Base-by-base conservation (phyloP, 1,140 invertebrate species). In the Megalonaias nervosa region DNA sequence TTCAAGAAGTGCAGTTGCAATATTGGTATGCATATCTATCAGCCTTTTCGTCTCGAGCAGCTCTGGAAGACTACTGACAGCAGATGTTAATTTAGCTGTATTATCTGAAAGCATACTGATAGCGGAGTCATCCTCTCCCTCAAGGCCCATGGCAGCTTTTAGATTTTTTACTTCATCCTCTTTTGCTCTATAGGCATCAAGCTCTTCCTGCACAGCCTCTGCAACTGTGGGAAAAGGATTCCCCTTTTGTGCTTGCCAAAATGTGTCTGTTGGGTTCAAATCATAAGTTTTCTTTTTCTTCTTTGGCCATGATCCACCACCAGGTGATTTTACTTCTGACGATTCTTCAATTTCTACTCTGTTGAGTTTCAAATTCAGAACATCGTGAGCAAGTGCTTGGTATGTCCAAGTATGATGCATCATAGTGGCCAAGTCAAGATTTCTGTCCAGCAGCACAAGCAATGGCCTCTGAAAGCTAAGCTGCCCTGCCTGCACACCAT, bases 371-470 rank as follows among this genome's bases (percentile, higher is more conserved):
- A 99, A 92, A 86, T 99, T 96, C 83, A 99, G 89, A 1, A 99
- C 95, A 93, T 99, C 98, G 91, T 99, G 98, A 56, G 96, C 95
- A 71, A 99, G 89, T 16, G 98, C 98, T 70, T 90, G 89, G 91
- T 99, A 99, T 1, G 98, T 99, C 99, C 99, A 99, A 6, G 98
- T 99, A 91, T 99, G 99, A 93, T 99, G 97, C 76, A 99, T 91
- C 59, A 97, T 97, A 21, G 98, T 99, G 1, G 98, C 97, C 93
- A 99, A 95, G 91, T 99, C 98, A 75, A 99, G 93, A 91, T 96
- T 98, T 76, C 99, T 92, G 91, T 99, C 99, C 65, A 99, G 92
- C 77, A 99, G 92, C 70, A 99, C 95, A 16, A 99, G 91, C 73
- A 99, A 91, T 6, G 98, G 98, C 73, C 98, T 92, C 84, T 98